Conservation (phyloP, 2,797 vertebrate species). For the Gouania willdenowi region DNA sequence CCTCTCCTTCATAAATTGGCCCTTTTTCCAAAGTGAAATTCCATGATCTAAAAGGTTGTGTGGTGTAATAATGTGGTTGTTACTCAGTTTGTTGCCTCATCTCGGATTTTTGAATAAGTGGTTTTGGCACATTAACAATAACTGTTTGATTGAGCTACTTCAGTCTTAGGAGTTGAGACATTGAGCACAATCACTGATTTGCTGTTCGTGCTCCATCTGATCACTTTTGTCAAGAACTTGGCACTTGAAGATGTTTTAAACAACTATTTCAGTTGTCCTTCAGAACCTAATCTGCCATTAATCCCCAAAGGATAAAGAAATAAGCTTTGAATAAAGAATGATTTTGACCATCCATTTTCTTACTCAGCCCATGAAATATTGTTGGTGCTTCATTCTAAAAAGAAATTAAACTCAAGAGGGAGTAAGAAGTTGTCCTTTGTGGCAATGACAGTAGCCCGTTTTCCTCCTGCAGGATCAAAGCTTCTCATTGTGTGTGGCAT, state of each 20-base stretch:
- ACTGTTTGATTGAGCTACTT: slow-evolving; percentile 47
- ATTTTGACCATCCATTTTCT: slow-evolving; percentile 47
- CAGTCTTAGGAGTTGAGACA: slow-evolving; percentile 40
- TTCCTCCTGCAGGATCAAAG: slow-evolving; percentile 43
- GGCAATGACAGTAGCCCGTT: slow-evolving; percentile 25
- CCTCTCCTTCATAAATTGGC: too few species aligned
- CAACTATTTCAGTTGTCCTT: slow-evolving; percentile 36
- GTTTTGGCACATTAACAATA: slow-evolving; percentile 39
- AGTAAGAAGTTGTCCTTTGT: slow-evolving; percentile 5
- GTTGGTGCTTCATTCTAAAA: slow-evolving; percentile 30
- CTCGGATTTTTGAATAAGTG: slow-evolving; percentile 32
- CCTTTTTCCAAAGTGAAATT: too few species aligned
- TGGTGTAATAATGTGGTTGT: slow-evolving; percentile 51
- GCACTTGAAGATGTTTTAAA: slow-evolving; percentile 50
- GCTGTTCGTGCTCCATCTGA: slow-evolving; percentile 47
- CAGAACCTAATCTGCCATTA: slow-evolving; percentile 48
- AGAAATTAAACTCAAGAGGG: slow-evolving; percentile 42
- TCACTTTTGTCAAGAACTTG: slow-evolving; percentile 54
- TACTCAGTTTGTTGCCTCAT: slow-evolving; percentile 47
- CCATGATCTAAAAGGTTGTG: slow-evolving; percentile 40
- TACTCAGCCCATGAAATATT: slow-evolving; percentile 22
- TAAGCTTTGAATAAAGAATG: slow-evolving; percentile 45
- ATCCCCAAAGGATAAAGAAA: slow-evolving; percentile 49
- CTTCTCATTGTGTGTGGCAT: slow-evolving; percentile 25
- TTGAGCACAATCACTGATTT: slow-evolving; percentile 41